phyloP scores from a whole-genome alignment of 2,888 invertebrate genomes.

The Sphaerophoria taeniata region DNA sequence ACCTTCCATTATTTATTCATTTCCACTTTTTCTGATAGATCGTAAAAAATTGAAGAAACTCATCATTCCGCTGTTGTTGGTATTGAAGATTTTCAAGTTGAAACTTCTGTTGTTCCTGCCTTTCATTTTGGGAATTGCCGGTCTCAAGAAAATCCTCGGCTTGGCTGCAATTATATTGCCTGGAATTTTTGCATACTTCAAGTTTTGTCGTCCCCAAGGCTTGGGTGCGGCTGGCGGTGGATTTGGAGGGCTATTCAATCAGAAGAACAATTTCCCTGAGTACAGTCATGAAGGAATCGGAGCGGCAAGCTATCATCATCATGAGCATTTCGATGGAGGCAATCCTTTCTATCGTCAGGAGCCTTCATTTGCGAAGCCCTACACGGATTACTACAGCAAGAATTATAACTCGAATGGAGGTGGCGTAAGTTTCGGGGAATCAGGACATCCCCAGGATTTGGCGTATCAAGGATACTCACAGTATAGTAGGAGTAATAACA shows the following conservation, averaged over 20 bases:
- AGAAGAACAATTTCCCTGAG: slow-evolving; percentile 83
- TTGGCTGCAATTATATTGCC: slow-evolving; percentile 91
- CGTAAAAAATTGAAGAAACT: slow-evolving; percentile 92
- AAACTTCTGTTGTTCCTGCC: slow-evolving; percentile 92
- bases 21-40: slow-evolving; percentile 83
- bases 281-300: slow-evolving; percentile 91
- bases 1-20: slow-evolving; percentile 17
- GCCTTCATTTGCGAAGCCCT: slow-evolving; percentile 80
- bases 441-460: slow-evolving; percentile 85
- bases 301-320: slow-evolving; percentile 85
- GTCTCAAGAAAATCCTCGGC: slow-evolving; percentile 92
- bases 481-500: slow-evolving; percentile 84
- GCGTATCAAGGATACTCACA: slow-evolving; percentile 90
- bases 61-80: slow-evolving; percentile 91
- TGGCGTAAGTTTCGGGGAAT: slow-evolving; percentile 86
- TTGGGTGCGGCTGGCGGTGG: slow-evolving; percentile 80
- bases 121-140: slow-evolving; percentile 91
- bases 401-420: slow-evolving; percentile 79
- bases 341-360: slow-evolving; percentile 79
- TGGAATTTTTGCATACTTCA: slow-evolving; percentile 92
- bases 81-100: slow-evolving; percentile 92
- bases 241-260: slow-evolving; percentile 79
- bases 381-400: slow-evolving; percentile 83
- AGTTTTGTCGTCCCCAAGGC: slow-evolving; percentile 89
- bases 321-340: slow-evolving; percentile 80